A percentile compares a stretch with the other conserved stretches of the same genome.
Evolutionary conservation across 2,113 vertebrate species (phyloP).

Genomic region (Arothron firmamentum): DNA sequence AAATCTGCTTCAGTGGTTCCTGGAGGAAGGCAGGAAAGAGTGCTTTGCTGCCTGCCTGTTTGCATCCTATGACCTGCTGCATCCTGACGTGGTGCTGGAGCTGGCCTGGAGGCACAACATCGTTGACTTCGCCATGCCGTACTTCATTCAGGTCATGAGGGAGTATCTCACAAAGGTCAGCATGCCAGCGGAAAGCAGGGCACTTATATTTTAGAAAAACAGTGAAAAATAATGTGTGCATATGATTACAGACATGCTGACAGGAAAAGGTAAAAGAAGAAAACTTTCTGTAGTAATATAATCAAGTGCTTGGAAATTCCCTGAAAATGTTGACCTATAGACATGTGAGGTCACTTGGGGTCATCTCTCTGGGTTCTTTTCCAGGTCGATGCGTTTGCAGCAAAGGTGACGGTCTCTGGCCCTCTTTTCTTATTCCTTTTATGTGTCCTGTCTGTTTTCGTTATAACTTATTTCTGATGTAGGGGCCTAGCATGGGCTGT

Average conservation of each 20-base stretch:
- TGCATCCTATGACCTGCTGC: constrained; percentile 84
- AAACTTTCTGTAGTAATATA: constrained; percentile 2
- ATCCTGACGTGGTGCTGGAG: constrained; percentile 85
- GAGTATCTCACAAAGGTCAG: constrained; percentile 87
- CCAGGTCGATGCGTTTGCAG: constrained; percentile 85
- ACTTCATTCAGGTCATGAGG: constrained; percentile 90
- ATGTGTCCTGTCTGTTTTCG: constrained; percentile 65
- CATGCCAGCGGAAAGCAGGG: constrained; percentile 1
- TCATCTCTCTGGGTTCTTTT: constrained; percentile 81
- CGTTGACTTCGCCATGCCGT: constrained; percentile 88
- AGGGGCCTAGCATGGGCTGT: constrained; percentile 75
- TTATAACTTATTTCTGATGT: constrained; percentile 65
- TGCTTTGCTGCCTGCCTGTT: constrained; percentile 88
- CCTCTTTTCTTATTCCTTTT: constrained; percentile 69
- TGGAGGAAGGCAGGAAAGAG: constrained; percentile 84
- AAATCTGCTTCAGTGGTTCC: constrained; percentile 86
- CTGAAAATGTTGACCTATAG: constrained; percentile 26
- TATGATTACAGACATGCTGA: background rate
- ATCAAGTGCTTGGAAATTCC: too few species aligned
- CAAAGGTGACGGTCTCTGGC: constrained; percentile 81
- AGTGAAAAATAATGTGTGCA: too few species aligned
- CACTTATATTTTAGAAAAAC: background rate
- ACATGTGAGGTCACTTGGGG: constrained; percentile 57
- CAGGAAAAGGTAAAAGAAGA: background rate
- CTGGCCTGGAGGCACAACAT: constrained; percentile 87